Percentiles rank a stretch among this genome's conserved stretches.
phyloP scores from a whole-genome alignment of 2,113 vertebrate genomes.

The Nothobranchius kuhntae region DNA sequence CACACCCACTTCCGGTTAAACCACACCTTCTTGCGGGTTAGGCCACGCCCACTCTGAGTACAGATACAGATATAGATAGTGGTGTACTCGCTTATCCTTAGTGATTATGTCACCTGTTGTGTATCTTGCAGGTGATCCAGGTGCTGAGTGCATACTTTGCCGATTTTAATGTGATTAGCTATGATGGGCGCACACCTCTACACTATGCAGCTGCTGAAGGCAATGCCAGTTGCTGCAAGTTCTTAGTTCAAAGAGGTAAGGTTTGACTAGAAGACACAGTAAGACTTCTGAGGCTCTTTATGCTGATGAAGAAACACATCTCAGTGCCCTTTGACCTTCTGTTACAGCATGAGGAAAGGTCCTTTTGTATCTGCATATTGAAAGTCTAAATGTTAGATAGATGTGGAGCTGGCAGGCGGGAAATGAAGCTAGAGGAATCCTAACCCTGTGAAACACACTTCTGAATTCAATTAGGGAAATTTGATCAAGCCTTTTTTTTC shows the following conservation, averaged over 20 bases:
- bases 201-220: slow-evolving; percentile 89
- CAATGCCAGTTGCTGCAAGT: slow-evolving; percentile 88
- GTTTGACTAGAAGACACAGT: neutral
- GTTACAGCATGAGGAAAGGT: no score
- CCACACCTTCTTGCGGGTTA: no score
- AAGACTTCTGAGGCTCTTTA: no score
- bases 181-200: slow-evolving; percentile 85
- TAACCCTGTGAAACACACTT: slow-evolving; percentile 6
- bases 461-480: neutral
- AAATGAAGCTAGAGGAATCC: neutral
- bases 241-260: slow-evolving; percentile 93
- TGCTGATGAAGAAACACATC: no score
- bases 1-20: no score
- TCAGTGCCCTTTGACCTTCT: no score
- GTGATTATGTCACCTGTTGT: neutral
- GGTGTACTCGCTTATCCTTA: no score
- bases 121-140: slow-evolving; percentile 68
- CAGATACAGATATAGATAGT: no score
- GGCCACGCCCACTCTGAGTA: no score
- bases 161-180: slow-evolving; percentile 82
- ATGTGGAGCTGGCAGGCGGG: neutral
- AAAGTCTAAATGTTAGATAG: no score
- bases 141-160: slow-evolving; percentile 82
- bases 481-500: no score
- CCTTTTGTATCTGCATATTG: no score